Conservation (phyloP, 2,113 vertebrate genomes). For the Acanthisitta chloris region DNA sequence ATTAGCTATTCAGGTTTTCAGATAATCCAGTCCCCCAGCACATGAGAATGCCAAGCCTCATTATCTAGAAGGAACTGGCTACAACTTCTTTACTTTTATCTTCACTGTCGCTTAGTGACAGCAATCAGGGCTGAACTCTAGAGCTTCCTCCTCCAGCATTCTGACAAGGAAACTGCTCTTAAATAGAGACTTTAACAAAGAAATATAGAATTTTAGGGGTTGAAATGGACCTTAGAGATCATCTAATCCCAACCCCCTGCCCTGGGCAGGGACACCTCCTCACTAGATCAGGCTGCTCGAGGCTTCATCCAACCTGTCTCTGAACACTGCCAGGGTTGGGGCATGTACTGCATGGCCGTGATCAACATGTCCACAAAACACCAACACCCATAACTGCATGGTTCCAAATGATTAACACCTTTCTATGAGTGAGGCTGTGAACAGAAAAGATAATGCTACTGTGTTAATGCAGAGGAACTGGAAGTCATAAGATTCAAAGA, state of each 20-base stretch:
- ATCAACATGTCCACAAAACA: neutral
- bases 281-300: too few species aligned
- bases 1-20: neutral
- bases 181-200: neutral
- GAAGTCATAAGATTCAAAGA: neutral
- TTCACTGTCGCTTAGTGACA: neutral
- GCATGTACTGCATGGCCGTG: too few species aligned
- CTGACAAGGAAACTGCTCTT: neutral
- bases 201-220: too few species aligned
- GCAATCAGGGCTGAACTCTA: neutral
- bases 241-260: too few species aligned
- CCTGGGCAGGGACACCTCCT: too few species aligned
- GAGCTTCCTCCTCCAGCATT: neutral
- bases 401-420: neutral
- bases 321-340: too few species aligned
- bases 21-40: neutral
- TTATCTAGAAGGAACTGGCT: neutral
- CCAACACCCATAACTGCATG: neutral
- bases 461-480: neutral
- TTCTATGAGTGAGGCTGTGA: neutral
- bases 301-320: too few species aligned
- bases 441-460: neutral
- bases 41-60: neutral
- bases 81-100: neutral
- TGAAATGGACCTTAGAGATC: too few species aligned